These are phyloP conservation scores for Tinamus guttatus DNA, from an alignment of 2,113 vertebrate species.

Conservation along the genomic window DNA sequence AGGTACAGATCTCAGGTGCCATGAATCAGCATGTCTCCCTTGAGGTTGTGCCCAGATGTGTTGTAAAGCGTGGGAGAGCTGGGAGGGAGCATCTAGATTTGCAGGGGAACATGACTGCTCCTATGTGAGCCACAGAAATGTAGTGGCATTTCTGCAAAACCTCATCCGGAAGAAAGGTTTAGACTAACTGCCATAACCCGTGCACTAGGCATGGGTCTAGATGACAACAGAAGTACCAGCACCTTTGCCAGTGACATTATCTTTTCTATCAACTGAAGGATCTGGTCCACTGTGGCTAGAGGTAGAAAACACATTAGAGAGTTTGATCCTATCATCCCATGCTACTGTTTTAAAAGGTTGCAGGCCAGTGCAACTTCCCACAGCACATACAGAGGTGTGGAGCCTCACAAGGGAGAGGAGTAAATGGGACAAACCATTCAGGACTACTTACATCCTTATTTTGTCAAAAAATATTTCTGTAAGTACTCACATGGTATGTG, in stretches of 20 bases:
- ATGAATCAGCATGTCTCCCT: background rate
- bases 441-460: background rate
- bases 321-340: background rate
- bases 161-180: background rate
- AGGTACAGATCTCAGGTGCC: background rate
- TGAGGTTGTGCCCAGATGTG: background rate
- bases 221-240: background rate
- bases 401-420: background rate
- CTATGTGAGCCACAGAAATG: background rate
- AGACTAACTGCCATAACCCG: background rate
- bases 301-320: background rate
- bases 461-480: background rate
- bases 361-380: background rate
- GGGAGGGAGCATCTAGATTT: background rate
- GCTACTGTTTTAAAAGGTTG: background rate
- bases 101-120: background rate
- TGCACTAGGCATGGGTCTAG: background rate
- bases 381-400: background rate
- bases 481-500: background rate
- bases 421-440: background rate
- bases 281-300: background rate
- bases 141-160: background rate
- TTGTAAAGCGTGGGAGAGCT: background rate
- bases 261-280: background rate
- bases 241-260: background rate